Percentiles rank a stretch among this genome's conserved stretches.
These are phyloP conservation scores for Lapara coniferarum DNA, from an alignment of 2,888 invertebrate species.

Conservation along the genomic window DNA sequence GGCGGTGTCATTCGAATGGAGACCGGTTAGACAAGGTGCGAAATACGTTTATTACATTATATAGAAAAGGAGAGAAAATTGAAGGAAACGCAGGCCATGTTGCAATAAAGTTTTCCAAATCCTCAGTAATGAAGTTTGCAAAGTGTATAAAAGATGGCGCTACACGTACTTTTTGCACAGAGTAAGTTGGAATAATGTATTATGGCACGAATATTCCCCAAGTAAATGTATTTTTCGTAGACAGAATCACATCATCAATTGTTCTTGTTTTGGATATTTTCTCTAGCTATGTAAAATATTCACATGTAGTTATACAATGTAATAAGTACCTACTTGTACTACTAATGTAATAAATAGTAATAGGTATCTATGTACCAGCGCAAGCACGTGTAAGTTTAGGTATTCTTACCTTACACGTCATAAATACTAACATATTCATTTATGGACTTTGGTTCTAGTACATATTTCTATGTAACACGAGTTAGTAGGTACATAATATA, in stretches of 20 bases:
- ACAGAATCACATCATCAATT: background rate
- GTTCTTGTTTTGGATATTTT: background rate
- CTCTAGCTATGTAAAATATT: background rate
- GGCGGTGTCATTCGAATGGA: conserved; percentile 53
- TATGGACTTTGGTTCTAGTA: background rate
- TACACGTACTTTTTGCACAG: conserved; percentile 47
- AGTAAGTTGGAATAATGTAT: conserved; percentile 20
- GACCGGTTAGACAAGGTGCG: conserved; percentile 57
- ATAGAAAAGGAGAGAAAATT: conserved; percentile 59
- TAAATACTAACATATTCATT: background rate
- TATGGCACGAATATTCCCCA: background rate
- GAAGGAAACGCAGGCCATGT: conserved; percentile 61
- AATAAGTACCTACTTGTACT: too few species aligned
- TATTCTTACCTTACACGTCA: background rate
- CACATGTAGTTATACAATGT: background rate
- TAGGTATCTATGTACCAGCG: too few species aligned
- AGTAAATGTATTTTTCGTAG: background rate
- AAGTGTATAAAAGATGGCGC: conserved; percentile 72
- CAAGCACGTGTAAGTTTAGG: background rate
- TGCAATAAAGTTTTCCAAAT: conserved; percentile 66
- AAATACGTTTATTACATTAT: conserved; percentile 46
- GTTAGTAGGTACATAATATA: background rate
- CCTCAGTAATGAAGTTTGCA: conserved; percentile 58
- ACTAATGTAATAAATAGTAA: too few species aligned
- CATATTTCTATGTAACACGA: background rate